phyloP scores from a whole-genome alignment of 2,888 invertebrate genomes.

The Drosophila fungiperda region DNA sequence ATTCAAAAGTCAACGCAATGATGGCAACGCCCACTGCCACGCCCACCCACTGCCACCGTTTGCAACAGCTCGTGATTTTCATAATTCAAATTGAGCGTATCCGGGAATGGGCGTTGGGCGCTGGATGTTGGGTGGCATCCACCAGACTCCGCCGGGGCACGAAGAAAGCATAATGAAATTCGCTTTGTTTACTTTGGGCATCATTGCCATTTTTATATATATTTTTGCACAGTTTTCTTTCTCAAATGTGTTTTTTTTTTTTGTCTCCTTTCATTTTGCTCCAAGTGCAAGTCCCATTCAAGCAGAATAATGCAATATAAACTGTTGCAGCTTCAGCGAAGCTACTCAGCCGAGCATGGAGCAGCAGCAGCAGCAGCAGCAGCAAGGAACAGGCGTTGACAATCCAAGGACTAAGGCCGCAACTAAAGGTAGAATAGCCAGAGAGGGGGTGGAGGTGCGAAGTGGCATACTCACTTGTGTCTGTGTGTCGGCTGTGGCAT shows the following conservation, averaged over 20 bases:
- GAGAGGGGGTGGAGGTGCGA: background rate
- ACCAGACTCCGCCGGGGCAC: constrained; percentile 6
- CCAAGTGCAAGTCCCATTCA: constrained; percentile 80
- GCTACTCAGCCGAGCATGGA: constrained; percentile 66
- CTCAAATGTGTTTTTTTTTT: constrained; percentile 8
- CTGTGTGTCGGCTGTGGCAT: constrained; percentile 15
- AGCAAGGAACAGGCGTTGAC: constrained; percentile 52
- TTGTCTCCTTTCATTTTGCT: constrained; percentile 25
- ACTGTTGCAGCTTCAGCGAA: constrained; percentile 80
- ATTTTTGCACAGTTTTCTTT: constrained; percentile 12
- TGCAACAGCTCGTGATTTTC: constrained; percentile 72
- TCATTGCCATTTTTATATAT: constrained; percentile 37
- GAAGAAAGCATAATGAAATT: constrained; percentile 67
- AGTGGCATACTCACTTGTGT: background rate
- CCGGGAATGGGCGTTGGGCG: constrained; percentile 41
- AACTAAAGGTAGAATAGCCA: background rate
- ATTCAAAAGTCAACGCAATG: constrained; percentile 75
- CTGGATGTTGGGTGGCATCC: background rate
- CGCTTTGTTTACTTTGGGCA: constrained; percentile 73
- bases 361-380: constrained; percentile 20
- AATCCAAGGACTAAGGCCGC: constrained; percentile 39
- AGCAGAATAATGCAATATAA: constrained; percentile 81
- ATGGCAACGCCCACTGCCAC: constrained; percentile 14
- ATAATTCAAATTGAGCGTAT: constrained; percentile 80
- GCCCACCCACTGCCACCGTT: background rate